Percentiles rank a stretch among this genome's conserved stretches.
These are phyloP conservation scores for Rhipidura dahli DNA, from an alignment of 2,113 vertebrate genomes.

Conservation along the genomic window DNA sequence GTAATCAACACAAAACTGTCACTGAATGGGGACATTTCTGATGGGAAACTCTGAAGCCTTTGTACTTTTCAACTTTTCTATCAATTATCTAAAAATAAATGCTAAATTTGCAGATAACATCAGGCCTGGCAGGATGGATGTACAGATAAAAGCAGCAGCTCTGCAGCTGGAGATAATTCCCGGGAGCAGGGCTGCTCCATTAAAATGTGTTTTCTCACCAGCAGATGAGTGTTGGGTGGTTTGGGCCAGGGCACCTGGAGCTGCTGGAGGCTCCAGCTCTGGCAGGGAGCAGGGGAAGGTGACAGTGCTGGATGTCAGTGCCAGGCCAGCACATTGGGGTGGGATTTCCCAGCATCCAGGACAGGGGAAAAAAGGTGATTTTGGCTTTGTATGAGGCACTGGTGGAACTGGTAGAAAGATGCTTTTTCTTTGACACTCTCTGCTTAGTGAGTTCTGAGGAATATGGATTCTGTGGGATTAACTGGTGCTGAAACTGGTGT, in stretches of 20 bases:
- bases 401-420: neutral
- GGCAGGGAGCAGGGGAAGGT: neutral
- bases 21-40: constrained; percentile 8
- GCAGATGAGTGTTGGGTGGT: neutral
- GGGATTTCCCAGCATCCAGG: neutral
- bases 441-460: neutral
- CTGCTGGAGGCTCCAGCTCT: neutral
- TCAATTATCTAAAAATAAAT: constrained; percentile 49
- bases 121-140: neutral
- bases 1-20: constrained; percentile 46
- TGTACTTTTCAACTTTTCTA: constrained; percentile 38
- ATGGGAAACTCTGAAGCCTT: neutral
- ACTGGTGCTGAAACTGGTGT: neutral
- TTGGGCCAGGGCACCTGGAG: neutral
- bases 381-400: neutral
- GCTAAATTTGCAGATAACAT: neutral
- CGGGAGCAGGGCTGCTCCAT: neutral
- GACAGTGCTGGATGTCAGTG: neutral
- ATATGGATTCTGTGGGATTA: neutral
- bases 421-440: neutral
- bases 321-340: neutral
- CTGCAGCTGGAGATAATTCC: neutral
- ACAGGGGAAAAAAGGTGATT: neutral
- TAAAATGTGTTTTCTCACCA: constrained; percentile 34
- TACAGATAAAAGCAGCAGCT: constrained; percentile 12